Conservation (phyloP, 1,140 invertebrate species). For the Hydropsyche tenuis region DNA sequence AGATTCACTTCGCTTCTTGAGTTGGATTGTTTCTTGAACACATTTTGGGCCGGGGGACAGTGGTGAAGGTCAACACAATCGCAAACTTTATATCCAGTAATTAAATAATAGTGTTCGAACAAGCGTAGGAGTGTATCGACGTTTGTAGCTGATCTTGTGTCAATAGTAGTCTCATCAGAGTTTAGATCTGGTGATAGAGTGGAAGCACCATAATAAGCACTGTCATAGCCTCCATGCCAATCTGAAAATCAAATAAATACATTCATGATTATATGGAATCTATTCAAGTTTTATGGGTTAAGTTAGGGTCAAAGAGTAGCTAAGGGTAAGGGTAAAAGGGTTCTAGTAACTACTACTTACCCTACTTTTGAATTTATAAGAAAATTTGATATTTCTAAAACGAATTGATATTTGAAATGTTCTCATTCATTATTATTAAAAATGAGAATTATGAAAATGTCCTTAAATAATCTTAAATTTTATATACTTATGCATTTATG, state of each 20-base stretch:
- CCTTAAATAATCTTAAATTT: too few species aligned
- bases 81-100: not conserved
- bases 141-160: not conserved
- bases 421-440: too few species aligned
- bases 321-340: too few species aligned
- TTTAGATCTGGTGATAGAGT: not conserved
- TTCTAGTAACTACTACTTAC: too few species aligned
- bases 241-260: slow-evolving; percentile 1
- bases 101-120: not conserved
- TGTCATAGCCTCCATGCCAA: slow-evolving; percentile 1
- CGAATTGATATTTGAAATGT: too few species aligned
- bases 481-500: too few species aligned
- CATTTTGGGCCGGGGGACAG: slow-evolving; percentile 33
- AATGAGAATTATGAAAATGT: too few species aligned
- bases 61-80: slow-evolving; percentile 36
- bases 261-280: too few species aligned
- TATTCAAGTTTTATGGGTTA: too few species aligned
- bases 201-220: not conserved
- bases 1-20: slow-evolving; percentile 28
- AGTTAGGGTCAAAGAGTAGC: too few species aligned
- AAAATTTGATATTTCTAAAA: too few species aligned
- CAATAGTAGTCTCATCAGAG: not conserved
- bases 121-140: slow-evolving; percentile 8
- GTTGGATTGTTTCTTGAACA: slow-evolving; percentile 31
- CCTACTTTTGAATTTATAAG: too few species aligned